These are phyloP conservation scores for Spodoptera litura DNA, from an alignment of 1,140 invertebrate species.

Conservation along the genomic window DNA sequence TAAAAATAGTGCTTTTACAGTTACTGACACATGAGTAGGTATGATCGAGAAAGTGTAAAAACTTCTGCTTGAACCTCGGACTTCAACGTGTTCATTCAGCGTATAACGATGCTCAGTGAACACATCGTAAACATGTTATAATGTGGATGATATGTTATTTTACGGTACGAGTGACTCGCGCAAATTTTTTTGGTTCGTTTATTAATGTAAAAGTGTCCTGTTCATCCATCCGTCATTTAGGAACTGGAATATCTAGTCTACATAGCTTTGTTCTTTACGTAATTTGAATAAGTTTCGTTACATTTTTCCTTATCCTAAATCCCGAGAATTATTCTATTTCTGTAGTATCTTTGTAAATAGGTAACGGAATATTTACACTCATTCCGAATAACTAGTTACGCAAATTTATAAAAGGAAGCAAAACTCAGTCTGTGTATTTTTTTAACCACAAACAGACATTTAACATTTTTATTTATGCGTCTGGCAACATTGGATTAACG, in stretches of 20 bases:
- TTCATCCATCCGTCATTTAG: too few relatives aligned
- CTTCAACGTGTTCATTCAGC: constrained; percentile 24
- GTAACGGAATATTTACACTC: constrained; percentile 2
- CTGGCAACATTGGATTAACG: constrained; percentile 29
- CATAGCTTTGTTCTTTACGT: too few relatives aligned
- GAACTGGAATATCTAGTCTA: too few relatives aligned
- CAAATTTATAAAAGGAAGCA: constrained; percentile 3
- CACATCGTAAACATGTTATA: background rate
- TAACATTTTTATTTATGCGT: constrained; percentile 39
- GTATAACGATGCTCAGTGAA: constrained; percentile 28
- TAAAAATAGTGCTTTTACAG: background rate
- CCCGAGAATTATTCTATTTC: background rate
- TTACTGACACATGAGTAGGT: constrained; percentile 13
- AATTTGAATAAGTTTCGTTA: too few relatives aligned
- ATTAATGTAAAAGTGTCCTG: too few relatives aligned
- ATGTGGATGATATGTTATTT: background rate
- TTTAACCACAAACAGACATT: constrained; percentile 37
- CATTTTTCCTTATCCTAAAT: too few relatives aligned
- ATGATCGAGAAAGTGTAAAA: constrained; percentile 20
- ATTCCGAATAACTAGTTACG: background rate
- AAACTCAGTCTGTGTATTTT: constrained; percentile 32
- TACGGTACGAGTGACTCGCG: background rate
- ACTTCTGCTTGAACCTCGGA: constrained; percentile 8
- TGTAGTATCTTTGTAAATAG: background rate
- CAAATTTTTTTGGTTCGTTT: background rate